These are phyloP conservation scores for Lasioglossum oenotherae DNA, from an alignment of 2,888 invertebrate species.

Conservation along the genomic window DNA sequence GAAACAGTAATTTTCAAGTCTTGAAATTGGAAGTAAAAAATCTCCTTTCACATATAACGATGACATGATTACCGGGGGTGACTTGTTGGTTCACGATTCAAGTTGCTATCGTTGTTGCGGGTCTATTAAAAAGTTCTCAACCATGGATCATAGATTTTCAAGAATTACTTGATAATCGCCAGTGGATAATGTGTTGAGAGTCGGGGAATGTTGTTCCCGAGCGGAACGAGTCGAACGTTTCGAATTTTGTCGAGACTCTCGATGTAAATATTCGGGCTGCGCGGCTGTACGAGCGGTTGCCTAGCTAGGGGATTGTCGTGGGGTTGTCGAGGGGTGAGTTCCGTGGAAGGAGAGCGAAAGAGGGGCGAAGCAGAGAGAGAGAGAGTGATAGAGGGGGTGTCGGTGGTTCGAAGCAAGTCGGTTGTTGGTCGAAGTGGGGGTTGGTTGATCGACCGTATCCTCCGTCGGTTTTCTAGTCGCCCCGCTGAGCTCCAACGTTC, in stretches of 20 bases:
- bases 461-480: constrained; percentile 68
- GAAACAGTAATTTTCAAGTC: too few species aligned
- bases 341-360: not conserved
- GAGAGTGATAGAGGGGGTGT: constrained; percentile 18
- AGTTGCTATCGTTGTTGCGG: not conserved
- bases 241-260: not conserved
- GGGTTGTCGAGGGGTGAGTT: not conserved
- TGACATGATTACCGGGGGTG: not conserved
- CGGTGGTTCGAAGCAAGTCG: constrained; percentile 38
- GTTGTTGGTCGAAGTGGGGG: constrained; percentile 52
- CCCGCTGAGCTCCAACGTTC: constrained; percentile 69
- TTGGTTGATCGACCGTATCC: constrained; percentile 74
- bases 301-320: not conserved
- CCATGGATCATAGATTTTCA: not conserved
- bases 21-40: too few species aligned
- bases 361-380: constrained; percentile 8
- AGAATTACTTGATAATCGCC: not conserved
- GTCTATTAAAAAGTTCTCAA: not conserved
- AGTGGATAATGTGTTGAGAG: not conserved
- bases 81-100: not conserved
- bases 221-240: not conserved
- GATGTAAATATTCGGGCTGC: not conserved
- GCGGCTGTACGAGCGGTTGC: constrained; percentile 1
- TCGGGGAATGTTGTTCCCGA: not conserved
- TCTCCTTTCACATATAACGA: not conserved